Evolutionary conservation across 2,888 invertebrate genomes (phyloP), one percentile per base, ranked within the genome.

Genomic region (Agonopterix subpropinquella): DNA sequence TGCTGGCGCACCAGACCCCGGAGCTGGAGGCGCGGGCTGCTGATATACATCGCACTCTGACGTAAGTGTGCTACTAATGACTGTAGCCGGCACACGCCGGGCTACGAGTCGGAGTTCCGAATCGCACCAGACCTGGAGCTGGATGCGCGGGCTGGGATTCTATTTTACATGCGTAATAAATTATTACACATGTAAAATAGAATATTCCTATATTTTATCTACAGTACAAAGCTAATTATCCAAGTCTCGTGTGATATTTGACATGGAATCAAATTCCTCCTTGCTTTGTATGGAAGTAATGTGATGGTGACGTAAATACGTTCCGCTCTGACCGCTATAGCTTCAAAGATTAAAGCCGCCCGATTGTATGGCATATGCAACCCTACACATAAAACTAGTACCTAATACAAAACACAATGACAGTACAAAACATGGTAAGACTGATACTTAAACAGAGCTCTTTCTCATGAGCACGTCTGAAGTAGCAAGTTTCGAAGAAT

Each of bases 21-120:
- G 97, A 97, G 74, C 87, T 98, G 65, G 98, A 98, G 85, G 90
- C 92, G 49, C 91, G 95, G 64, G 64, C n/a, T n/a, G 96, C 98
- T 59, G 93, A 96, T 68, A 90, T 97, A 64, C 98, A 98, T 80
- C 94, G 95, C 78, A 94, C 95, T 58, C 90, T 98, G 51, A 92
- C 94, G 94, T 96, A 86, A 92, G 93, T 90, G 93, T 93, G 36
- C 91, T 92, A 15, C 97, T 97, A 48, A 94, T 80, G 98, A 98
- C 80, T 13, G 13, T 13, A 13, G 96, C 61, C 90, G 96, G 50
- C 97, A 98, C 78, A 93, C 93, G 36, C 91, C 92, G 18, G 97
- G 97, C 49, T 98, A 98, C 82, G 95, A 98, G 56, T 96, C 97
- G 9, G 98, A 98, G 90, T 98, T 98, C 83, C 92, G 97, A 55